Conservation (phyloP, 2,797 vertebrate genomes). For the Podargus strigoides region DNA sequence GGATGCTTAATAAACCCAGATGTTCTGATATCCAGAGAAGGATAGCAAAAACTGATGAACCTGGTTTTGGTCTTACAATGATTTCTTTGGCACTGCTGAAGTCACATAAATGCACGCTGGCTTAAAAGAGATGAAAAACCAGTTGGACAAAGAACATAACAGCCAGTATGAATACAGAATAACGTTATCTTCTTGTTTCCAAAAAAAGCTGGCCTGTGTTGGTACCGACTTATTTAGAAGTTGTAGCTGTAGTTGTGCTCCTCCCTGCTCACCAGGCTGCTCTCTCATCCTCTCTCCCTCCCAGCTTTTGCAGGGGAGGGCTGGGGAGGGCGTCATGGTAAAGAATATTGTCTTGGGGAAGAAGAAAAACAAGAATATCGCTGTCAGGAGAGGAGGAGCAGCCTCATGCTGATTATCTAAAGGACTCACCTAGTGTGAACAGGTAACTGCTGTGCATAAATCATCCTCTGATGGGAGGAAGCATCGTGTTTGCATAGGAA, state of each 20-base stretch:
- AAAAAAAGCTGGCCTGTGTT: background rate
- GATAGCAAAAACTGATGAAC: background rate
- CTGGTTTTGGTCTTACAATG: background rate
- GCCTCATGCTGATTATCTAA: background rate
- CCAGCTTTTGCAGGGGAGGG: background rate
- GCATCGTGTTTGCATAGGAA: background rate
- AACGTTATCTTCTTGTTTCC: background rate
- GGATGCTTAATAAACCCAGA: background rate
- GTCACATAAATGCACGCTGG: background rate
- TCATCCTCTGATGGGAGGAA: background rate
- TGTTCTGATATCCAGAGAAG: background rate
- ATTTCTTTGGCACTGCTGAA: background rate
- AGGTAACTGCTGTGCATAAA: background rate
- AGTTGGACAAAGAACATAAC: background rate
- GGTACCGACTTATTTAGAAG: background rate
- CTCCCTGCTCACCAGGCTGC: constrained; percentile 4
- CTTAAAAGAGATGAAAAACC: background rate
- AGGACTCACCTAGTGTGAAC: background rate
- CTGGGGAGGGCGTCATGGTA: background rate
- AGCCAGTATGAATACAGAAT: background rate
- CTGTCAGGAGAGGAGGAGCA: background rate
- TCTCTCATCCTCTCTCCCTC: background rate
- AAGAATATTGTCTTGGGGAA: background rate
- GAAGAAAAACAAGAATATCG: background rate
- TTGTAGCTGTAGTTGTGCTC: background rate